phyloP scores from a whole-genome alignment of 2,888 invertebrate species.

The Drosophila koepferae region DNA sequence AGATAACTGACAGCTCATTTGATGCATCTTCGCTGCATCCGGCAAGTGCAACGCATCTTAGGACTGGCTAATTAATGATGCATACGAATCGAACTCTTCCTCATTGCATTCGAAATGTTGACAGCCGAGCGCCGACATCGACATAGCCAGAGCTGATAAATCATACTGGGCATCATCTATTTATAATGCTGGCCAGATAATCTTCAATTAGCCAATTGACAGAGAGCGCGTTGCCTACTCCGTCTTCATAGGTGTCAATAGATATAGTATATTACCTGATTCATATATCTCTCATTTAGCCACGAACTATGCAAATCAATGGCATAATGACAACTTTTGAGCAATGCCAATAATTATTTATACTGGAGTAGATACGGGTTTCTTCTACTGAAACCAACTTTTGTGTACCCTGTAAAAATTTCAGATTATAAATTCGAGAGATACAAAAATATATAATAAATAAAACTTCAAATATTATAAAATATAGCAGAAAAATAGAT shows the following conservation, averaged over 20 bases:
- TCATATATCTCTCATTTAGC: slow-evolving; percentile 8
- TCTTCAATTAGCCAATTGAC: slow-evolving; percentile 3
- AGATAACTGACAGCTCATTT: slow-evolving; percentile 36
- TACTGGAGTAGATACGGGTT: slow-evolving; percentile 24
- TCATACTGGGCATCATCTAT: slow-evolving; percentile 12
- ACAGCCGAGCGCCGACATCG: slow-evolving; percentile 18
- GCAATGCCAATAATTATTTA: slow-evolving; percentile 29
- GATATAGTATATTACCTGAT: slow-evolving; percentile 18
- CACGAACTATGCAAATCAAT: slow-evolving; percentile 31
- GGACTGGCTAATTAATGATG: slow-evolving; percentile 36
- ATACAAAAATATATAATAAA: too few relatives aligned
- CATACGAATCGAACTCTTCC: slow-evolving; percentile 55
- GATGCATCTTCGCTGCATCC: slow-evolving; percentile 51
- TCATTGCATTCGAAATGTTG: slow-evolving; percentile 59
- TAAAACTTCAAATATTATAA: too few relatives aligned
- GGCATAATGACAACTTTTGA: slow-evolving; percentile 34
- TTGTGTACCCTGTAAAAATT: slow-evolving; percentile 7
- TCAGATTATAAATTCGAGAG: too few relatives aligned
- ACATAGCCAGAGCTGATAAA: slow-evolving; percentile 5
- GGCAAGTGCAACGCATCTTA: slow-evolving; percentile 56
- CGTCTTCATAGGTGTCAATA: slow-evolving; percentile 34
- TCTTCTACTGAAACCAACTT: background rate
- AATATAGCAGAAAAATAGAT: too few relatives aligned
- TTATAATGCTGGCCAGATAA: background rate
- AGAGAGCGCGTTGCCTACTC: slow-evolving; percentile 1